A percentile compares a stretch with the other conserved stretches of the same genome.
Evolutionary conservation across 2,797 vertebrate genomes (phyloP).

Genomic region (Mormyrops attenuatus): DNA sequence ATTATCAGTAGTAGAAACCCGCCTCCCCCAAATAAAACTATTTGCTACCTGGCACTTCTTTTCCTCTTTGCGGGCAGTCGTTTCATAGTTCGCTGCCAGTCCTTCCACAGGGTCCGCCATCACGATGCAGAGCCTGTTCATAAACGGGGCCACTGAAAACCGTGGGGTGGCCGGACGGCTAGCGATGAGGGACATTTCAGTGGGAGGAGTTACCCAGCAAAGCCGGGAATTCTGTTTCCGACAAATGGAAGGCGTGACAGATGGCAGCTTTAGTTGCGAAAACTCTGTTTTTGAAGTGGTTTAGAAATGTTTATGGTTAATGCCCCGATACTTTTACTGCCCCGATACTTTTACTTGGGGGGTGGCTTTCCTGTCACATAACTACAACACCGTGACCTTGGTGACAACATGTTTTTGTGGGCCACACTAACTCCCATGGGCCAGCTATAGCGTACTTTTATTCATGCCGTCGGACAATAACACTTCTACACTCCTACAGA

Average conservation of each 20-base stretch:
- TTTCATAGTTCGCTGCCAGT: not conserved
- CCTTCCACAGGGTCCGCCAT: not conserved
- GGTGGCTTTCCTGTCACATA: not conserved
- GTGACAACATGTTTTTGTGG: not conserved
- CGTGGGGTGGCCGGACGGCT: not conserved
- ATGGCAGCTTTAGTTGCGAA: not conserved
- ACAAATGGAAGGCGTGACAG: not conserved
- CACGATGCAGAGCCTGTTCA: not conserved
- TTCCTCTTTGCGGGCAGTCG: not conserved
- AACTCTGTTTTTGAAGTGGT: not conserved
- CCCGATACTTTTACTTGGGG: not conserved
- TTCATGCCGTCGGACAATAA: constrained; percentile 29
- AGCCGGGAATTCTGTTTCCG: not conserved
- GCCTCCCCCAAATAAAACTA: not conserved
- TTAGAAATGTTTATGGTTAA: not conserved
- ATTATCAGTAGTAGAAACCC: not conserved
- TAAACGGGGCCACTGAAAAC: not conserved
- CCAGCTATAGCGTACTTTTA: constrained; percentile 15
- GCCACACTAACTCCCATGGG: not conserved
- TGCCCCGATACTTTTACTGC: not conserved
- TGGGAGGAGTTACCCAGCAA: not conserved
- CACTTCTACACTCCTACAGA: no score
- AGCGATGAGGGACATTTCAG: not conserved
- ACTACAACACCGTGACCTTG: not conserved
- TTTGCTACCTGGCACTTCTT: not conserved